phyloP scores from a whole-genome alignment of 1,140 invertebrate genomes.

The Penaeus indicus region DNA sequence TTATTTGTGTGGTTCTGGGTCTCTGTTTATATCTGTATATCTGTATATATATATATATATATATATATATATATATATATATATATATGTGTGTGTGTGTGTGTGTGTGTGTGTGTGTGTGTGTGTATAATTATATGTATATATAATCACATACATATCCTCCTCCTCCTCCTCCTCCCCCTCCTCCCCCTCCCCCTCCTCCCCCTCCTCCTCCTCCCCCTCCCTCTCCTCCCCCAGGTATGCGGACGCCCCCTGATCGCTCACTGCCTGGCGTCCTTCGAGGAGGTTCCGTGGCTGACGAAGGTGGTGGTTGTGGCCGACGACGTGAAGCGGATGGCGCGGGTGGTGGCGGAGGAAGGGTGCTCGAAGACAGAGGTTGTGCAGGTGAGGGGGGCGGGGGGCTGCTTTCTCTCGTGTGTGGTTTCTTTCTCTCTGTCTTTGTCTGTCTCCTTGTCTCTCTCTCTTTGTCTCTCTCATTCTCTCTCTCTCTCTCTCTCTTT shows the following conservation, averaged over 20 bases:
- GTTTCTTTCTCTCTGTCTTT: too few relatives aligned
- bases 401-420: too few relatives aligned
- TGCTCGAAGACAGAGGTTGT: constrained; percentile 41
- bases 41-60: too few relatives aligned
- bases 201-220: background rate
- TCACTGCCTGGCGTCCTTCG: constrained; percentile 45
- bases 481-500: too few relatives aligned
- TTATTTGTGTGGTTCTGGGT: too few relatives aligned
- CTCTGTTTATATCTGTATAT: too few relatives aligned
- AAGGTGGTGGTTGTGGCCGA: constrained; percentile 56
- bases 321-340: constrained; percentile 38
- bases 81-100: background rate
- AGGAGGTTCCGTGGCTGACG: constrained; percentile 36
- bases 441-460: too few relatives aligned
- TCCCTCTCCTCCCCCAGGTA: constrained; percentile 15
- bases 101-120: background rate
- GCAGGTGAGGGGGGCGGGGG: background rate
- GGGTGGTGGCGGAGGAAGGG: background rate
- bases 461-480: too few relatives aligned
- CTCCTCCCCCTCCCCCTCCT: too few relatives aligned
- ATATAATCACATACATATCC: too few relatives aligned
- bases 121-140: too few relatives aligned
- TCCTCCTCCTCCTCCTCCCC: background rate
- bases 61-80: too few relatives aligned
- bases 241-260: constrained; percentile 37